Conservation (phyloP, 2,797 vertebrate genomes). For the Triplophysa bombifrons region DNA sequence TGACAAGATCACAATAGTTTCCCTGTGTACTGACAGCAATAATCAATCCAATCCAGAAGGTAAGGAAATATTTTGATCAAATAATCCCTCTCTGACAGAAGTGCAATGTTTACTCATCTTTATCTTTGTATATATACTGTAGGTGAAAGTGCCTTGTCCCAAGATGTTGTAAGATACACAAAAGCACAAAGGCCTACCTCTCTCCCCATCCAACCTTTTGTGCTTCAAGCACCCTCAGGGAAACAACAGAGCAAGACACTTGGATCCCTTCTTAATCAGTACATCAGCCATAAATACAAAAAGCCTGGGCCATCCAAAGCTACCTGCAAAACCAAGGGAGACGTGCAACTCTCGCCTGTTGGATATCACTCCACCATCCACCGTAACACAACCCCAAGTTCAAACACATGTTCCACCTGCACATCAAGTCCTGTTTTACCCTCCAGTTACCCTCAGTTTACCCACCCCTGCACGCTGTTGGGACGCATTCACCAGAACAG, state of each 20-base stretch:
- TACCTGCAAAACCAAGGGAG: constrained; percentile 64
- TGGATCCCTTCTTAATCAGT: constrained; percentile 86
- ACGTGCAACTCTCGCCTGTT: constrained; percentile 78
- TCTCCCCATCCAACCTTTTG: constrained; percentile 93
- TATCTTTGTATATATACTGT: constrained; percentile 14
- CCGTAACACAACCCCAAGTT: constrained; percentile 79
- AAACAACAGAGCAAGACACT: constrained; percentile 72
- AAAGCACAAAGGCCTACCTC: constrained; percentile 94
- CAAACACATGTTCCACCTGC: constrained; percentile 86
- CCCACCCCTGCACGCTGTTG: constrained; percentile 50
- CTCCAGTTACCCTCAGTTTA: constrained; percentile 56
- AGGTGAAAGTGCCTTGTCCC: constrained; percentile 71
- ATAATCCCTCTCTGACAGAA: not conserved
- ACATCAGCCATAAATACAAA: constrained; percentile 83
- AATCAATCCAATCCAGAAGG: constrained; percentile 49
- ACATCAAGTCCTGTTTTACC: constrained; percentile 74
- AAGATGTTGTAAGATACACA: constrained; percentile 81
- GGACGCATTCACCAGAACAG: constrained; percentile 55
- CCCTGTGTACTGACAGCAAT: not conserved
- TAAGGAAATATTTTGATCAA: constrained; percentile 20
- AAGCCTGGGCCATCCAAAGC: constrained; percentile 63
- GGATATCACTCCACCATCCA: constrained; percentile 82
- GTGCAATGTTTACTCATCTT: constrained; percentile 16
- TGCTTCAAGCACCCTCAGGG: constrained; percentile 83
- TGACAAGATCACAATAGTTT: not conserved